phyloP scores from a whole-genome alignment of 2,797 vertebrate genomes.

The Petrocephalus sullivani region DNA sequence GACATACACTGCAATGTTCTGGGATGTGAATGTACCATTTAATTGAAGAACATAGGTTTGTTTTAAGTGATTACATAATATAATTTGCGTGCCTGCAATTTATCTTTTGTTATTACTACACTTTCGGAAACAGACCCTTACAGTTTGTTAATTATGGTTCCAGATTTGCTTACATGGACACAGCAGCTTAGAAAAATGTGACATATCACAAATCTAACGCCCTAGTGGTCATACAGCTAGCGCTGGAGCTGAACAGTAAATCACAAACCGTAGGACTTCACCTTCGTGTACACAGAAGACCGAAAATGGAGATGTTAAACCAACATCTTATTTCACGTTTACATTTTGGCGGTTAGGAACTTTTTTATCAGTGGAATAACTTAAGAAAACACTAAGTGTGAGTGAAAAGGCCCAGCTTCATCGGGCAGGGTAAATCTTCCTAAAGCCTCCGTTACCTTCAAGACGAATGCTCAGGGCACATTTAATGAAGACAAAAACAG shows the following conservation, averaged over 20 bases:
- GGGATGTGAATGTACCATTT: background rate
- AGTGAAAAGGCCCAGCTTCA: background rate
- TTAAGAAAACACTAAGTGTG: background rate
- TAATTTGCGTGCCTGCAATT: background rate
- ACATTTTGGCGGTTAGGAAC: background rate
- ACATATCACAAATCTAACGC: background rate
- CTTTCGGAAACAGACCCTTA: background rate
- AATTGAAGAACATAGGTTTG: background rate
- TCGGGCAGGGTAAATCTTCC: background rate
- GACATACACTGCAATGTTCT: background rate
- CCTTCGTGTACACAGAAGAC: background rate
- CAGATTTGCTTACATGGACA: background rate
- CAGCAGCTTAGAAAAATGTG: background rate
- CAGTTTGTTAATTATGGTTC: background rate
- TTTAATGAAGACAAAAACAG: background rate
- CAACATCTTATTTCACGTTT: background rate
- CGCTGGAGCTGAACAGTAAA: background rate
- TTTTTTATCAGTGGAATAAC: background rate
- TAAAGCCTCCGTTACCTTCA: background rate
- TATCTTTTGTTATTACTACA: background rate
- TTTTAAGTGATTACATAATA: slow-evolving; percentile 2
- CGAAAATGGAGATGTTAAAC: slow-evolving; percentile 4
- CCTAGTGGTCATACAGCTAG: background rate
- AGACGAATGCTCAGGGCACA: background rate
- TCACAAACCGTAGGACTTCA: background rate